Evolutionary conservation across 2,888 invertebrate genomes (phyloP).

Genomic region (Magallana nippona): DNA sequence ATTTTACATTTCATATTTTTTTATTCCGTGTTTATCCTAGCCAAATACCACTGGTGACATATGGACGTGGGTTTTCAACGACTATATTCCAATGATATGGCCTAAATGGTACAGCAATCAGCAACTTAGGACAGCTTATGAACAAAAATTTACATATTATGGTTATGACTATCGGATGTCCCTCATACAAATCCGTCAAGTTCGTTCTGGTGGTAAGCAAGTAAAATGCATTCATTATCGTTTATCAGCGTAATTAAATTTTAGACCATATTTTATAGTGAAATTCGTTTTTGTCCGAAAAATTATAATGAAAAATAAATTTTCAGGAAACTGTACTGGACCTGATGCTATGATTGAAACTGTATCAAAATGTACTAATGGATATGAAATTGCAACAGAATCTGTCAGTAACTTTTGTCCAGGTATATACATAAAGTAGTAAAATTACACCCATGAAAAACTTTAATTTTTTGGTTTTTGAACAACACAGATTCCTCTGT

Average conservation of each 20-base stretch:
- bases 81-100: constrained; percentile 45
- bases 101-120: constrained; percentile 51
- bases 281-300: no score
- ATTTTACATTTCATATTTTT: neutral
- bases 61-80: constrained; percentile 40
- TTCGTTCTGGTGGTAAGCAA: constrained; percentile 50
- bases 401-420: neutral
- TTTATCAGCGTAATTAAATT: no score
- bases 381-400: constrained; percentile 2
- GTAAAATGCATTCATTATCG: neutral
- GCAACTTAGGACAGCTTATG: constrained; percentile 49
- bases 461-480: neutral
- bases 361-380: constrained; percentile 1
- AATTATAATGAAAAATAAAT: neutral
- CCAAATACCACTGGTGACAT: constrained; percentile 45
- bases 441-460: neutral
- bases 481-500: no score
- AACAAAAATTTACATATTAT: constrained; percentile 53
- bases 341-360: neutral
- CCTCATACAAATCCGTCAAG: constrained; percentile 52
- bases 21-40: constrained; percentile 1
- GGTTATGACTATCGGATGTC: constrained; percentile 52
- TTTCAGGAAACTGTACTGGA: neutral
- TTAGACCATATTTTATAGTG: no score
- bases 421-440: neutral